Percentiles rank a stretch among this genome's conserved stretches.
Evolutionary conservation across 2,113 vertebrate genomes (phyloP).

Genomic region (Quiscalus mexicanus): DNA sequence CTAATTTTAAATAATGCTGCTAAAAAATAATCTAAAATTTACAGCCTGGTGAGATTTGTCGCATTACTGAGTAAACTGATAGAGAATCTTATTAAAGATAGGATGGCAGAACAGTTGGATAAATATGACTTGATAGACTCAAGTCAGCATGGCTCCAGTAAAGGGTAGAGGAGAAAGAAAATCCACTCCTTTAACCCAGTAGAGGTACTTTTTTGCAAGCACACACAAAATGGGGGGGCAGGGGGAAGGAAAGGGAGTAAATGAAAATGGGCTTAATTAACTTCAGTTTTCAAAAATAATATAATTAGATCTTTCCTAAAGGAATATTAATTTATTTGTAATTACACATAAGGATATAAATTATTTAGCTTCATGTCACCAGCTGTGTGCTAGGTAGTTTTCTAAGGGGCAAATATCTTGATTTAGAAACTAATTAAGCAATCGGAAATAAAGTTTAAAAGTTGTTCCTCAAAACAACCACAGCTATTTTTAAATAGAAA

Average conservation of each 20-base stretch:
- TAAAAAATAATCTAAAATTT: conserved; percentile 2
- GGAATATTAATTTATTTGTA: conserved; percentile 1
- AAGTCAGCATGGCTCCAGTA: conserved; percentile 28
- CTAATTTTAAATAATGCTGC: conserved; percentile 31
- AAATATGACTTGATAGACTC: conserved; percentile 8
- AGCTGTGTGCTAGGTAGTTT: conserved; percentile 26
- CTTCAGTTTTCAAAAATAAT: background rate
- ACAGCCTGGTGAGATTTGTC: conserved; percentile 51
- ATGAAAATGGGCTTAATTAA: conserved; percentile 27
- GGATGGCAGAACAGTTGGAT: conserved; percentile 45
- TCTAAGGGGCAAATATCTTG: background rate
- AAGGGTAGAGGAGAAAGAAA: background rate
- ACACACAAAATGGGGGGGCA: background rate
- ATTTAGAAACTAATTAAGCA: conserved; percentile 61
- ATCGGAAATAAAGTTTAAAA: conserved; percentile 42
- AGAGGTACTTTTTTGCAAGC: background rate
- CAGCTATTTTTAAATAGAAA: background rate
- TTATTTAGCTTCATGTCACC: conserved; percentile 45
- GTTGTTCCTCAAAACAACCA: background rate
- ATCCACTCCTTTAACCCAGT: background rate
- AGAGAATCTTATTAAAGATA: conserved; percentile 52
- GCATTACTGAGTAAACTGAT: conserved; percentile 20
- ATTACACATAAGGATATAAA: conserved; percentile 44
- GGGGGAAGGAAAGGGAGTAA: background rate
- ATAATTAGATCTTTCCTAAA: conserved; percentile 32